phyloP scores from a whole-genome alignment of 2,888 invertebrate genomes.

The Pristionchus arcanus region DNA sequence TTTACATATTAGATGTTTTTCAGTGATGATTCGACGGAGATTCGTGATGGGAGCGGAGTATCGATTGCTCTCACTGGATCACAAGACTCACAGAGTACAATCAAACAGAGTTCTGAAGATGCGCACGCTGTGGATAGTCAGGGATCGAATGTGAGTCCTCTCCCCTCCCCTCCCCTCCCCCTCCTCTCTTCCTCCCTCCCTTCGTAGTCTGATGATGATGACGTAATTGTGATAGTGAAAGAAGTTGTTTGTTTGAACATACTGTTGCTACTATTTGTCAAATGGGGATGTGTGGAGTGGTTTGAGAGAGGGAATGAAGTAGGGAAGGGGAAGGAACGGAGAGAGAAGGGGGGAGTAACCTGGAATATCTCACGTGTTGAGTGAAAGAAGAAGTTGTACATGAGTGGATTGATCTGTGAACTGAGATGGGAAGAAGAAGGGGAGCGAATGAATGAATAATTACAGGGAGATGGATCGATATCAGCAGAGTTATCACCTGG shows the following conservation, averaged over 20 bases:
- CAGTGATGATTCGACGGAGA: background rate
- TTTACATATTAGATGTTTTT: background rate
- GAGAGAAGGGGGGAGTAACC: background rate
- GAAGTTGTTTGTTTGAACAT: conserved; percentile 47
- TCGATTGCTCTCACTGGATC: conserved; percentile 41
- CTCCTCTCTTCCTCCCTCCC: background rate
- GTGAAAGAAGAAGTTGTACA: conserved; percentile 84
- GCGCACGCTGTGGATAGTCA: conserved; percentile 58
- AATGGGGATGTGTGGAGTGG: conserved; percentile 35
- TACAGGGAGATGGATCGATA: conserved; percentile 50
- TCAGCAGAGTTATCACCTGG: conserved; percentile 55
- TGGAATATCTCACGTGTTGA: conserved; percentile 83
- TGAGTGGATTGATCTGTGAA: conserved; percentile 9
- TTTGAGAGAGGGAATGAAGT: background rate
- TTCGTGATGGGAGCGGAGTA: background rate
- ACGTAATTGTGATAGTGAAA: conserved; percentile 6
- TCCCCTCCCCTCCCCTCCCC: background rate
- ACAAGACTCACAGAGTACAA: conserved; percentile 51
- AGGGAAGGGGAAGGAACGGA: background rate
- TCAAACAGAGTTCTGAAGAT: conserved; percentile 46
- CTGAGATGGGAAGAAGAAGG: background rate
- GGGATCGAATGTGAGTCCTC: conserved; percentile 56
- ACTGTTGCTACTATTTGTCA: conserved; percentile 44
- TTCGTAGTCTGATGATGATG: background rate
- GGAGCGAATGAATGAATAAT: background rate